A percentile compares a stretch with the other conserved stretches of the same genome.
Conservation (phyloP, 1,140 invertebrate genomes). For the Parapsyche elsis region DNA sequence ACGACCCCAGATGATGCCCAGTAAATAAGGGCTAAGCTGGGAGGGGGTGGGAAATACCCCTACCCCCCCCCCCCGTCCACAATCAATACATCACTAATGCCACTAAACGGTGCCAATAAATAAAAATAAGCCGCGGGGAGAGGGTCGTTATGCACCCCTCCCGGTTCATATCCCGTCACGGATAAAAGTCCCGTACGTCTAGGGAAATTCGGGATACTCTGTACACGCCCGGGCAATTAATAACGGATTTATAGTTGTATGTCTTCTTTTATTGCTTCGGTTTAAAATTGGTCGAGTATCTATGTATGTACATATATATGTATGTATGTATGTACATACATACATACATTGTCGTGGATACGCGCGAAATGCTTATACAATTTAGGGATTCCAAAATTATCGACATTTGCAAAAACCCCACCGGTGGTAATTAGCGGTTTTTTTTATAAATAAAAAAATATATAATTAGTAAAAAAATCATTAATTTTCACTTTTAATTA, state of each 20-base stretch:
- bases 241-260: not conserved
- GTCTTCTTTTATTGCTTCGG: no score
- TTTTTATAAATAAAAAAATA: no score
- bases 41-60: not conserved
- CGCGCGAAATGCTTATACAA: no score
- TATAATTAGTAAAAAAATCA: no score
- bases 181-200: conserved; percentile 5
- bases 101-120: conserved; percentile 22
- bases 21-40: not conserved
- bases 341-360: no score
- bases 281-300: no score
- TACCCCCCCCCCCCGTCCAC: not conserved
- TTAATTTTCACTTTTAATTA: no score
- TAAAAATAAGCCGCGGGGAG: conserved; percentile 31
- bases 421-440: no score
- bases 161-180: not conserved
- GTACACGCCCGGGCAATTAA: not conserved
- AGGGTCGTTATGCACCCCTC: conserved; percentile 1
- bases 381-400: no score
- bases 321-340: no score
- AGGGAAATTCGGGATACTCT: not conserved
- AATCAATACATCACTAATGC: conserved; percentile 40
- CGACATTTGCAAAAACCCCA: no score
- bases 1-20: conserved; percentile 26
- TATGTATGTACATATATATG: no score